Percentiles rank a stretch among this genome's conserved stretches.
phyloP scores from a whole-genome alignment of 2,797 vertebrate genomes.

The Fringilla coelebs region DNA sequence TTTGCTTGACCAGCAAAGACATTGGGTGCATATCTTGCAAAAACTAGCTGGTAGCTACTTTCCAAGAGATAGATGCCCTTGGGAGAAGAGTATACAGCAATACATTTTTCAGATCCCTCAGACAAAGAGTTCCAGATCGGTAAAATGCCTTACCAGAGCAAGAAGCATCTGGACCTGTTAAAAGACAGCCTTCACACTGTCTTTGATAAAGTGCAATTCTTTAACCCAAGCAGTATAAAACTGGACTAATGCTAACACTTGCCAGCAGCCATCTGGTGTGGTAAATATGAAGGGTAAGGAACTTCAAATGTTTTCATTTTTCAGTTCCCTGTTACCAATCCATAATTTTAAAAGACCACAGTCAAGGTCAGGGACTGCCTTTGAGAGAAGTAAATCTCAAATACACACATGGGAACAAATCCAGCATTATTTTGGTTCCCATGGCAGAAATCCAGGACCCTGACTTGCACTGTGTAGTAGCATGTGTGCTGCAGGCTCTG shows the following conservation, averaged over 20 bases:
- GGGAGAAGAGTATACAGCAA: background rate
- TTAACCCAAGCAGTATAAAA: background rate
- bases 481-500: background rate
- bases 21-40: background rate
- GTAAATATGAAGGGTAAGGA: background rate
- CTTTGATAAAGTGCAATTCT: background rate
- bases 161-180: background rate
- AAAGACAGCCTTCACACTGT: background rate
- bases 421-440: background rate
- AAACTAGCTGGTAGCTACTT: background rate
- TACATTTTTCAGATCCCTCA: background rate
- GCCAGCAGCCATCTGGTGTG: background rate
- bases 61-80: background rate
- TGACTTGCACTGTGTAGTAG: background rate
- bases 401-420: background rate
- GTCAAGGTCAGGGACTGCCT: constrained; percentile 39
- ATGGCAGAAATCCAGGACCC: background rate
- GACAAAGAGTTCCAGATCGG: background rate
- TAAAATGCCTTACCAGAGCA: background rate
- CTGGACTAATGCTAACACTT: background rate
- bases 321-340: constrained; percentile 2
- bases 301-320: constrained; percentile 36
- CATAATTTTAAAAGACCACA: constrained; percentile 17
- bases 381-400: constrained; percentile 19
- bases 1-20: background rate